Evolutionary conservation across 2,797 vertebrate species (phyloP).

Genomic region (Stomatorhinus walkeri): DNA sequence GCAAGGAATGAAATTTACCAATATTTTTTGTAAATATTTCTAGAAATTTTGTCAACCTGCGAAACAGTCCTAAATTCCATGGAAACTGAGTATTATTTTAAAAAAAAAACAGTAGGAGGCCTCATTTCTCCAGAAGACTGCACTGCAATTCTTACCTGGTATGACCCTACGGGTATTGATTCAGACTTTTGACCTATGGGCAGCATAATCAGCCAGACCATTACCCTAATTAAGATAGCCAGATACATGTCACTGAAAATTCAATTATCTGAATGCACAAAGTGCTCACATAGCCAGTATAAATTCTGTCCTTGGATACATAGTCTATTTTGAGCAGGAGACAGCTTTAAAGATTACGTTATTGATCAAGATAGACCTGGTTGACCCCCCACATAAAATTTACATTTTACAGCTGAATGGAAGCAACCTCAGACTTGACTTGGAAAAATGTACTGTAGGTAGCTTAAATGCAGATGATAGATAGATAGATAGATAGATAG

Average conservation of each 20-base stretch:
- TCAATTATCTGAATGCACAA: not conserved
- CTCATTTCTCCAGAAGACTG: not conserved
- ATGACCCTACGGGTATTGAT: not conserved
- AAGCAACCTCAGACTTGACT: not conserved
- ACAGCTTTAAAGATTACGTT: not conserved
- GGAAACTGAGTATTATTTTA: not conserved
- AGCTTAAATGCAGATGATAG: not conserved
- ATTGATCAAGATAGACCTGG: not conserved
- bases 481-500: not conserved
- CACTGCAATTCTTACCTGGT: not conserved
- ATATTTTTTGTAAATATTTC: not conserved
- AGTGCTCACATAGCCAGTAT: not conserved
- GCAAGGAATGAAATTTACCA: not conserved
- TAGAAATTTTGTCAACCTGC: not conserved
- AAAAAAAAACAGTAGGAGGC: not conserved
- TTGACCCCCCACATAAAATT: not conserved
- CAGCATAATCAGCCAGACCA: not conserved
- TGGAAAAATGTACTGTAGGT: not conserved
- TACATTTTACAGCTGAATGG: not conserved
- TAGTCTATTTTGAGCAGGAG: not conserved
- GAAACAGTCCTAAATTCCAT: not conserved
- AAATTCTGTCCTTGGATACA: not conserved
- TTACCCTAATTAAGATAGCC: not conserved
- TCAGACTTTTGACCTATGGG: not conserved
- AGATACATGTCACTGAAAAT: not conserved